Base-by-base conservation (phyloP, 2,113 vertebrate genomes). In the Pterophyllum scalare region DNA sequence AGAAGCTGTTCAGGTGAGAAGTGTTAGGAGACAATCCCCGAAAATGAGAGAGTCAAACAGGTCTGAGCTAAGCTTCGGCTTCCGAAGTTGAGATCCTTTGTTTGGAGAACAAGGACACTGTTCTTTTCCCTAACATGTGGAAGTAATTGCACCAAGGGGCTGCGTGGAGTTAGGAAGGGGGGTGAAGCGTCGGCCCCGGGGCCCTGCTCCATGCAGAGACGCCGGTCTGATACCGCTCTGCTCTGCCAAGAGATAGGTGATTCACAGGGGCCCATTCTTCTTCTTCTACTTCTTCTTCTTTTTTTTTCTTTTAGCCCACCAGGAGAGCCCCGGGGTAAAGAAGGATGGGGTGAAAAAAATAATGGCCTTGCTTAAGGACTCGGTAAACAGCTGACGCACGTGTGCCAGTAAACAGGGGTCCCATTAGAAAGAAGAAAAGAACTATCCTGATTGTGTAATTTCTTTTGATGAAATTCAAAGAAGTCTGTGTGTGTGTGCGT, bases 121-220 rank as follows among this genome's bases (percentile, higher is more conserved):
- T 96, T 98, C 96, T 95, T 93, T 95, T 92, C 94, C 93, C 94
- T 88, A 96, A 97, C 98, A 99, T 98, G 96, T 99, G 98, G 98
- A 98, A 98, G 97, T 95, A 96, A 98, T 99, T 97, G 97, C 88
- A 67, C 85, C 79, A 92, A 88, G 91, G 76, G 93, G 94, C 93
- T 91, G 82, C 60, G 49, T 7, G 88, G 92, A 91, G 95, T 91
- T 84, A 52, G 35, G 81, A 26, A 57, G 15, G 64, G 24, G 49
- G 35, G 19, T 72, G 58, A 33, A 62, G 72, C 75, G 75, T 82
- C 64, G 76, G 79, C 92, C 93, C 84, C 89, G 57, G 74, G 93
- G 90, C 89, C 76, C 54, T 64, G 38, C 87, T 83, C 61, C 57
- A 74, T 24, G 72, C 59, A 83, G 33, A 83, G 57, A 90, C 91